phyloP scores from a whole-genome alignment of 2,797 vertebrate genomes.

The Denticeps clupeoides region DNA sequence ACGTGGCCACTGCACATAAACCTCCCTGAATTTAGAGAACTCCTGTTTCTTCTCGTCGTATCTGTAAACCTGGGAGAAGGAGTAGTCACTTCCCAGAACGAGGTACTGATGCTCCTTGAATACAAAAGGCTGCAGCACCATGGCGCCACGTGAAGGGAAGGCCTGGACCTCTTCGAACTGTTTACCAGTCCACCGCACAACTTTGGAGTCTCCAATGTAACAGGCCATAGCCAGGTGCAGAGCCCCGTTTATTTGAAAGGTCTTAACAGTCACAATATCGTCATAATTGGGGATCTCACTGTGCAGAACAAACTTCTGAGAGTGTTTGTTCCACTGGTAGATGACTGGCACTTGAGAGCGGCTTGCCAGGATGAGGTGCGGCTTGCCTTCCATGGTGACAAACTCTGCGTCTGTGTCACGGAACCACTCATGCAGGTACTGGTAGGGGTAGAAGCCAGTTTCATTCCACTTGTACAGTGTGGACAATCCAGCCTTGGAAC shows the following conservation, averaged over 20 bases:
- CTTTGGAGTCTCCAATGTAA: slow-evolving; percentile 92
- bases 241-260: slow-evolving; percentile 68
- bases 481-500: slow-evolving; percentile 90
- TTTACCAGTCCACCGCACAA: slow-evolving; percentile 84
- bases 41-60: slow-evolving; percentile 78
- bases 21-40: slow-evolving; percentile 87
- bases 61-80: slow-evolving; percentile 91
- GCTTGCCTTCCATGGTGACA: slow-evolving; percentile 75
- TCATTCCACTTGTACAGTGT: slow-evolving; percentile 92
- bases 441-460: slow-evolving; percentile 88
- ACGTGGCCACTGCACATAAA: slow-evolving; percentile 90
- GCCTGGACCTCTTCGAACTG: slow-evolving; percentile 84
- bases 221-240: slow-evolving; percentile 82
- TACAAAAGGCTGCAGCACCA: slow-evolving; percentile 85
- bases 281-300: slow-evolving; percentile 80
- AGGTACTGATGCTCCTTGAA: slow-evolving; percentile 81
- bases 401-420: slow-evolving; percentile 88
- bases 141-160: slow-evolving; percentile 89
- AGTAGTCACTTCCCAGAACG: slow-evolving; percentile 90
- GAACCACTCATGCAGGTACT: slow-evolving; percentile 95
- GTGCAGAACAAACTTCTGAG: slow-evolving; percentile 76
- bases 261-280: slow-evolving; percentile 84
- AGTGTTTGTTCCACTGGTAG: slow-evolving; percentile 87
- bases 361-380: slow-evolving; percentile 79
- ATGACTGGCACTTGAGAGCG: slow-evolving; percentile 85